Evolutionary conservation across 2,113 vertebrate genomes (phyloP), one percentile per base, ranked within the genome.

Genomic region (Zapus hudsonius): DNA sequence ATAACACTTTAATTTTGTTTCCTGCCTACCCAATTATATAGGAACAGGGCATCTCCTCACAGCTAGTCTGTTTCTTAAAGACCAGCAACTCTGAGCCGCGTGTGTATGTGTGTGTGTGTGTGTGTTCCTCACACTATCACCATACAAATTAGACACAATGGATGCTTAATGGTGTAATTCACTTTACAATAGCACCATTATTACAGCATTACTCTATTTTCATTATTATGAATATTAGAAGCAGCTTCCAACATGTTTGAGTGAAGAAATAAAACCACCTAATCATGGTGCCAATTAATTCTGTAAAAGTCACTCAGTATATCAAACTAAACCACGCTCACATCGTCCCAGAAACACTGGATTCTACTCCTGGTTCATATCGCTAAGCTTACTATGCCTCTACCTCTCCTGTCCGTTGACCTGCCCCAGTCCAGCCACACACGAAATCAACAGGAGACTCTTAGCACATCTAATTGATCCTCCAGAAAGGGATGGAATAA

Each of bases 221-320:
- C 90, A 92, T 75, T 15, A 0, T 55, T 81, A 57, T 73, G 42
- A 73, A 76, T 67, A 93, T 95, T 44, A 96, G 96, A 95, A 84
- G 79, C n/a, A 29, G 90, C 87, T 94, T 97, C 13, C 84, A 96
- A 95, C 87, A 73, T 95, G 90, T 97, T 57, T 81, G 76, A 97
- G 90, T 75, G 88, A 94, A 93, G 97, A 96, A 96, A 97, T 93
- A 93, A 95, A 97, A 97, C 95, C 89, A 95, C 74, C 81, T 94
- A 94, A 96, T 93, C 94, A 96, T 89, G 92, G 61, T 95, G 91
- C 87, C 97, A 97, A 96, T 98, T 98, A 98, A 95, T 91, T 96
- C 87, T 79, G 92, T 94, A 96, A 93, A 97, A 96, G 78, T 93
- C 94, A 87, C 10, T 23, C 80, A 74, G 80, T 90, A 92, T 16